Conservation (phyloP, 2,113 vertebrate genomes). For the Chloroceryle aenea region DNA sequence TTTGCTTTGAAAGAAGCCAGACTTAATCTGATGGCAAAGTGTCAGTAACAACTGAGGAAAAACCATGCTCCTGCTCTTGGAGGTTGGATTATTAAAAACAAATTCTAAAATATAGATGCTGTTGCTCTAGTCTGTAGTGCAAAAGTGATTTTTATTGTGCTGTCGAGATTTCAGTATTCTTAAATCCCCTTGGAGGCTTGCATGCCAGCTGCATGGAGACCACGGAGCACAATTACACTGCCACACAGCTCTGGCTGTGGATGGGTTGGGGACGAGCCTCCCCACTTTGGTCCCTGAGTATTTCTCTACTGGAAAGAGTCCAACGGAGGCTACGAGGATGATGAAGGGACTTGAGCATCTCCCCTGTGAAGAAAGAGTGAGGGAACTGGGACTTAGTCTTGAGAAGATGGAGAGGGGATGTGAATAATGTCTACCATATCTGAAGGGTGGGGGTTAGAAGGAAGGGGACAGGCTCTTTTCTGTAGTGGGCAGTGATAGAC, state of each 20-base stretch:
- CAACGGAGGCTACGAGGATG: too few relatives aligned
- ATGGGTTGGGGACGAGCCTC: neutral
- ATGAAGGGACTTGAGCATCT: too few relatives aligned
- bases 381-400: too few relatives aligned
- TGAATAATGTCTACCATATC: too few relatives aligned
- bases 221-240: neutral
- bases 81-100: neutral
- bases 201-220: neutral
- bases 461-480: too few relatives aligned
- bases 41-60: neutral
- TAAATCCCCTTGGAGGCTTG: neutral
- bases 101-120: neutral
- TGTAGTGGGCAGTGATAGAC: too few relatives aligned
- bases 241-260: neutral
- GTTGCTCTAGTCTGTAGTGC: neutral
- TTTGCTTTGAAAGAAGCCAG: neutral
- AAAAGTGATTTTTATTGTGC: neutral
- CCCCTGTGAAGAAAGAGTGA: too few relatives aligned
- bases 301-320: neutral
- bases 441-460: too few relatives aligned
- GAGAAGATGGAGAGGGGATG: too few relatives aligned
- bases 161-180: neutral
- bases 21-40: neutral
- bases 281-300: neutral
- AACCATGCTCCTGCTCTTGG: neutral